Evolutionary conservation across 2,888 invertebrate genomes (phyloP), one percentile per base, ranked within the genome.

Genomic region (Eumerus sabulonum): DNA sequence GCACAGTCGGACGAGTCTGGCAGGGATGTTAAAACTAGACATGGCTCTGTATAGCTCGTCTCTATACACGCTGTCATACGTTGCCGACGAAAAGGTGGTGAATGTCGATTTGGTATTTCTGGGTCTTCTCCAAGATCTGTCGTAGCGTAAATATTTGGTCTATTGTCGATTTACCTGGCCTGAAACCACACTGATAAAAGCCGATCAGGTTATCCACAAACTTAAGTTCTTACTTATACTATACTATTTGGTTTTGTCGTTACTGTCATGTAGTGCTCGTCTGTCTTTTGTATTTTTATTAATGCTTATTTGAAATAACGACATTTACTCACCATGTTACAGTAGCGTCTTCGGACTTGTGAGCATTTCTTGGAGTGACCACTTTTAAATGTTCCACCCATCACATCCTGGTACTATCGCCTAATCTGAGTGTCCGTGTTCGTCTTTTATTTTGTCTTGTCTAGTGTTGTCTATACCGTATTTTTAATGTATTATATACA

Each of bases 251-350:
- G 4, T 11, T 48, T 18, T 48, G 19, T 3, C 48, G 48, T 19
- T 48, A 5, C 14, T 48, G 12, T 18, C 48, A 14, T 48, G 48
- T 48, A 48, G 48, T 19, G 48, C 19, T 48, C 7, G 48, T 48
- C 17, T 12, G 48, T 48, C 48, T 48, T 48, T 36, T 36, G 7
- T 36, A 11, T 9, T 12, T 48, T 9, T 48, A 19, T 17, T 18
- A 48, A 48, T 48, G 48, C 48, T 18, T 48, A 48, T 48, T 48
- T 17, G 48, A n/a, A n/a, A n/a, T n/a, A n/a, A n/a, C n/a, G n/a
- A n/a, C n/a, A n/a, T n/a, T n/a, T n/a, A n/a, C n/a, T 48, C 48
- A 18, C 48, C 48, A 48, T 48, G 48, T 48, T 48, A 18, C 48
- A 48, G 11, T 48, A 48, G 48, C 19, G 48, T 48, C 48, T 18